Conservation (phyloP, 2,888 invertebrate species). For the Apamea anceps region DNA sequence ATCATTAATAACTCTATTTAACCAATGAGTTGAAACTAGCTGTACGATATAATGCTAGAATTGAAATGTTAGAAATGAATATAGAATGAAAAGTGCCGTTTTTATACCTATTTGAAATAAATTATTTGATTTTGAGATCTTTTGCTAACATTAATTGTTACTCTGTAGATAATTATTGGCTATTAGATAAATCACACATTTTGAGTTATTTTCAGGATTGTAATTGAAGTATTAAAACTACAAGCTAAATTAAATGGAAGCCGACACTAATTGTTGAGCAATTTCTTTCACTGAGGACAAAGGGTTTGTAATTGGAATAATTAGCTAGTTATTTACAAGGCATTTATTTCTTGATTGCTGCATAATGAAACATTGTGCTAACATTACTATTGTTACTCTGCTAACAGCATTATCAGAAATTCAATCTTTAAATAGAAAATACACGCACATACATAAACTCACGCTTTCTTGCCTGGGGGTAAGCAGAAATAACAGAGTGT, state of each 20-base stretch:
- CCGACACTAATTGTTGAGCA: not conserved
- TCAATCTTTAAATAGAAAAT: not conserved
- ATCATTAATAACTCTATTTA: constrained; percentile 31
- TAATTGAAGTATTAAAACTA: not conserved
- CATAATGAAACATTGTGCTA: not conserved
- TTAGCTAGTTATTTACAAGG: not conserved
- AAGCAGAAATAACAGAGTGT: not conserved
- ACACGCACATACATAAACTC: not conserved
- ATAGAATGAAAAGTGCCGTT: too few species aligned
- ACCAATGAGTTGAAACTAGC: constrained; percentile 47
- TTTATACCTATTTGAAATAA: too few species aligned
- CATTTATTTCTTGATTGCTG: not conserved
- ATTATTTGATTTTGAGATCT: too few species aligned
- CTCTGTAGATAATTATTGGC: not conserved
- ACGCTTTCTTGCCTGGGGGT: not conserved
- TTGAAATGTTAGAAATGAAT: not conserved
- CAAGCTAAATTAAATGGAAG: not conserved
- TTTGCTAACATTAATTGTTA: too few species aligned
- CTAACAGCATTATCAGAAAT: not conserved
- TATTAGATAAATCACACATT: not conserved
- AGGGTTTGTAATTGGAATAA: constrained; percentile 7
- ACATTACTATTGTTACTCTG: not conserved
- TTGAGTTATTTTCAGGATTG: too few species aligned
- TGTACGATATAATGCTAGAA: not conserved
- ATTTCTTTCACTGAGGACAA: not conserved